Conservation (phyloP, 2,888 invertebrate genomes). For the Brassicogethes aeneus region DNA sequence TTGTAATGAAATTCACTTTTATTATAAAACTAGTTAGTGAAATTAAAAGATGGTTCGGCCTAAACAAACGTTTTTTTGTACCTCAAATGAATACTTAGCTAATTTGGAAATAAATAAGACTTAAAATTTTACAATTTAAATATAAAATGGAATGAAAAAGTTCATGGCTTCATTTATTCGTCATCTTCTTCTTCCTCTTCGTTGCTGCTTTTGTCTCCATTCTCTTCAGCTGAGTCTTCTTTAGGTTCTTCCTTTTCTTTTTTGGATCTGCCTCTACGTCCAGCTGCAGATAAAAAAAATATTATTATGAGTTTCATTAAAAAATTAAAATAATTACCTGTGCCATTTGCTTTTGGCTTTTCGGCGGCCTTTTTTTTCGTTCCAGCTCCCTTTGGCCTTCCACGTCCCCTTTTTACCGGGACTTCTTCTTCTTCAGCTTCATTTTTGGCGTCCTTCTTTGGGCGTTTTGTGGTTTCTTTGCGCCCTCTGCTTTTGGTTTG, state of each 20-base stretch:
- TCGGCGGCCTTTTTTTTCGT: not conserved
- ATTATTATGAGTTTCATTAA: not conserved
- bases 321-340: not conserved
- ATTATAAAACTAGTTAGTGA: not conserved
- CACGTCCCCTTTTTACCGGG: conserved; percentile 2
- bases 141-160: not conserved
- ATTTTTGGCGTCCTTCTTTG: conserved; percentile 19
- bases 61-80: too few species aligned
- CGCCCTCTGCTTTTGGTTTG: not conserved
- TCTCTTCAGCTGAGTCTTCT: conserved; percentile 3
- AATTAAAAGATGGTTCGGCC: too few species aligned
- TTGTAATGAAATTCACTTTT: not conserved
- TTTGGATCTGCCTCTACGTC: conserved; percentile 1
- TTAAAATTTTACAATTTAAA: not conserved
- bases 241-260: conserved; percentile 1
- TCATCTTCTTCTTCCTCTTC: conserved; percentile 2
- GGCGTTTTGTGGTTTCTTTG: conserved; percentile 1
- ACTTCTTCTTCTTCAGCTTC: conserved; percentile 54
- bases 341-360: not conserved
- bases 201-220: conserved; percentile 3
- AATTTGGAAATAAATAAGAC: not conserved
- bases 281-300: not conserved
- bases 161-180: not conserved
- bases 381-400: conserved; percentile 1
- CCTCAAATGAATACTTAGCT: too few species aligned